phyloP scores from a whole-genome alignment of 2,888 invertebrate genomes.

The Bruchidius siliquastri region DNA sequence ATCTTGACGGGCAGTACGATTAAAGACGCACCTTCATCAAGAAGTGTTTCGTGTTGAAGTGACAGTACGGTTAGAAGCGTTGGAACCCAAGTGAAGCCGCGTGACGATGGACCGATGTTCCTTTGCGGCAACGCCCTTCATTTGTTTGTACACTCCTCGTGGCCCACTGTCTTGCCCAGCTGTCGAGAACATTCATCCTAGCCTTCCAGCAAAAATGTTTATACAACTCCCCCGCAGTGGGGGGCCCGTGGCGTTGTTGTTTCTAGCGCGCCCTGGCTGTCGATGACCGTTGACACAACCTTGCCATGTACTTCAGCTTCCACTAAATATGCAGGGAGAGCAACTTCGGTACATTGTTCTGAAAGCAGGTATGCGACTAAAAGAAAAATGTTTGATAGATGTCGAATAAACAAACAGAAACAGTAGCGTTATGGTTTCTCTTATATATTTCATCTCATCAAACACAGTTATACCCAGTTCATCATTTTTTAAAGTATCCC shows the following conservation, averaged over 20 bases:
- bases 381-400: too few relatives aligned
- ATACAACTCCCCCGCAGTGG: neutral
- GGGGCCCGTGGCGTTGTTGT: neutral
- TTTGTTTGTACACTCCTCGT: neutral
- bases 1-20: neutral
- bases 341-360: too few relatives aligned
- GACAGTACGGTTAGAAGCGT: neutral
- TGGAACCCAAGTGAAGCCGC: neutral
- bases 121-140: neutral
- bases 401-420: too few relatives aligned
- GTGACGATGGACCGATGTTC: neutral
- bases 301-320: too few relatives aligned
- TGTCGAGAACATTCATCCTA: neutral
- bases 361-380: too few relatives aligned
- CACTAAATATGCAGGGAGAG: too few relatives aligned
- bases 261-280: neutral
- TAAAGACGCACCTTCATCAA: neutral
- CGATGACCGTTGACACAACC: neutral
- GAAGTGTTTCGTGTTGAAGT: neutral
- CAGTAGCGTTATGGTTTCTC: too few relatives aligned
- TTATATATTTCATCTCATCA: too few relatives aligned
- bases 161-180: neutral
- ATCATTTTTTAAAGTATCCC: too few relatives aligned
- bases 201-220: neutral
- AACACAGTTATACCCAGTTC: too few relatives aligned